Conservation (phyloP, 2,888 invertebrate genomes). For the Gastracanthus pulcherrimus region DNA sequence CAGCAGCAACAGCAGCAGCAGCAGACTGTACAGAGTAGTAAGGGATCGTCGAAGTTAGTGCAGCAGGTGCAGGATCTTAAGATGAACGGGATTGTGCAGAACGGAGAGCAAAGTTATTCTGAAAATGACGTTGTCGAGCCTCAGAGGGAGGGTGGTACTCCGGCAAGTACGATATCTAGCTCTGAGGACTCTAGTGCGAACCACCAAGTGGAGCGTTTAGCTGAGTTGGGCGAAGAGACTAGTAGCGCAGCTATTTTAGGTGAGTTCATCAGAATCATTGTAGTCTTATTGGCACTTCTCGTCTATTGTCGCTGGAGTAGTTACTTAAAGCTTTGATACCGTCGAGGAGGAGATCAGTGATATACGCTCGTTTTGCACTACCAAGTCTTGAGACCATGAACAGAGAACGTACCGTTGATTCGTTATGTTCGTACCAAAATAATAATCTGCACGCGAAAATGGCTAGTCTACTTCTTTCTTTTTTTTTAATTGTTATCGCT, state of each 20-base stretch:
- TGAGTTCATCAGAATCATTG: constrained; percentile 67
- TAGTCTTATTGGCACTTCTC: constrained; percentile 47
- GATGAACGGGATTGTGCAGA: constrained; percentile 59
- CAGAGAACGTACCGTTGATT: background rate
- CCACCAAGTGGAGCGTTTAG: constrained; percentile 67
- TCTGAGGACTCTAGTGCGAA: constrained; percentile 72
- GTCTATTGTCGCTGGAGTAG: constrained; percentile 43
- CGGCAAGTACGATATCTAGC: constrained; percentile 74
- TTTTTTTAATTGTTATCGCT: constrained; percentile 16
- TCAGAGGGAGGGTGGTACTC: constrained; percentile 74
- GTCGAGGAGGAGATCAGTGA: constrained; percentile 12
- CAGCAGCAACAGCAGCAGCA: constrained; percentile 58
- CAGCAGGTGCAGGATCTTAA: constrained; percentile 67
- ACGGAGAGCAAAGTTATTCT: constrained; percentile 71
- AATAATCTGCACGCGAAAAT: background rate
- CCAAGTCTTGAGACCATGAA: background rate
- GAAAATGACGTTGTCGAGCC: constrained; percentile 68
- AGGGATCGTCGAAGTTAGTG: constrained; percentile 64
- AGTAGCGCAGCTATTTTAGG: constrained; percentile 71
- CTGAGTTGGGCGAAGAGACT: constrained; percentile 69
- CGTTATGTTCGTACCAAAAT: background rate
- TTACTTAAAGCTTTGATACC: constrained; percentile 32
- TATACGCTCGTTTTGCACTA: constrained; percentile 10
- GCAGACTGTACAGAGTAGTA: constrained; percentile 58
- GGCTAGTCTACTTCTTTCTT: constrained; percentile 28